Conservation (phyloP, 2,113 vertebrate species). For the Climacteris rufus region DNA sequence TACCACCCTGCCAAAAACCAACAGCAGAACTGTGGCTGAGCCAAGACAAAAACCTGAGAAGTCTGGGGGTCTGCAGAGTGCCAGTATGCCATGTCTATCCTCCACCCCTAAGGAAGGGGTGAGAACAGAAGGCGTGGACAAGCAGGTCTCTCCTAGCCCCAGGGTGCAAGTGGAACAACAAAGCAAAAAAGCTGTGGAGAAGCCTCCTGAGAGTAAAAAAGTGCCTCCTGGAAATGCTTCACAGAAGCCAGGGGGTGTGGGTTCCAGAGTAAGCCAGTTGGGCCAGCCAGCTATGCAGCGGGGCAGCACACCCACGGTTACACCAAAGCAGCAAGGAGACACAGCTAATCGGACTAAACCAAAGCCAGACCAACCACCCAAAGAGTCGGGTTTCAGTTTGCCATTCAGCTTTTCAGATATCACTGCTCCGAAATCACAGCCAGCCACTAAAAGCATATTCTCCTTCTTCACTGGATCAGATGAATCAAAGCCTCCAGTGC, state of each 20-base stretch:
- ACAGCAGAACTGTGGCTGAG: neutral
- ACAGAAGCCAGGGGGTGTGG: neutral
- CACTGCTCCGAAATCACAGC: constrained; percentile 49
- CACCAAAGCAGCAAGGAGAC: constrained; percentile 6
- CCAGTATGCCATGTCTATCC: neutral
- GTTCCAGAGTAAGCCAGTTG: neutral
- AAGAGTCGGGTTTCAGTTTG: constrained; percentile 74
- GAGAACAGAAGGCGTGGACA: neutral
- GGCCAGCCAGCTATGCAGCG: neutral
- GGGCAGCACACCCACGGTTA: neutral
- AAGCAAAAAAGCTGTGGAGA: neutral
- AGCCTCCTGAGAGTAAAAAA: neutral
- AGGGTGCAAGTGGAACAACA: neutral
- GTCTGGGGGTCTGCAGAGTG: neutral
- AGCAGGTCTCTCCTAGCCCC: neutral
- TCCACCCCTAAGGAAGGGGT: neutral
- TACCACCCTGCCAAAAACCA: neutral
- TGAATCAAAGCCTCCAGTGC: constrained; percentile 49
- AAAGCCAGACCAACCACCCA: constrained; percentile 59
- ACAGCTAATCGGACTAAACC: constrained; percentile 15
- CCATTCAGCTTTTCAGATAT: constrained; percentile 69
- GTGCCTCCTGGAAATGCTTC: neutral
- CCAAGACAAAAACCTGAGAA: neutral
- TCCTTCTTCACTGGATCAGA: constrained; percentile 78
- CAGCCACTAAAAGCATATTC: constrained; percentile 74